Evolutionary conservation across 2,797 vertebrate species (phyloP).

Genomic region (Mionectes olivaceus): DNA sequence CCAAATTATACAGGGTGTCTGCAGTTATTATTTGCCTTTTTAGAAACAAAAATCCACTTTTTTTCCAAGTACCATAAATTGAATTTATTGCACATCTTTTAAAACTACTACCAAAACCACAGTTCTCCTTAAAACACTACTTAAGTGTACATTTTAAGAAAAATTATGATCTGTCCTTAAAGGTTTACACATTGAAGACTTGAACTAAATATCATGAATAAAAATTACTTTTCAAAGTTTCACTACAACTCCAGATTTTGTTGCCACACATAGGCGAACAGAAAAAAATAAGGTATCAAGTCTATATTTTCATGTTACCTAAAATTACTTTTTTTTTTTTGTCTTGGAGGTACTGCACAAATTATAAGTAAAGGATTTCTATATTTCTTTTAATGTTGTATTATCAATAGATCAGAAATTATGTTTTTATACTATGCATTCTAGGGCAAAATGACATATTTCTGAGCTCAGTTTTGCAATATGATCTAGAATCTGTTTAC

Average conservation of each 20-base stretch:
- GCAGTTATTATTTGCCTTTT: slow-evolving; percentile 50
- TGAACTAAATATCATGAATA: not conserved
- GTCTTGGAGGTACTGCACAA: not conserved
- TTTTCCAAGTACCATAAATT: slow-evolving; percentile 26
- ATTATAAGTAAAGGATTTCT: not conserved
- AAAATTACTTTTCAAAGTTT: not conserved
- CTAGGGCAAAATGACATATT: not conserved
- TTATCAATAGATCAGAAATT: not conserved
- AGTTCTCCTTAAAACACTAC: not conserved
- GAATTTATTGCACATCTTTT: not conserved
- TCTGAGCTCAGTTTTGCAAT: not conserved
- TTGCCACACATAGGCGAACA: rapidly evolving
- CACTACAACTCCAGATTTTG: not conserved
- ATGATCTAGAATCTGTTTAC: not conserved
- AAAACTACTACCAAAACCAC: not conserved
- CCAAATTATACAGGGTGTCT: not conserved
- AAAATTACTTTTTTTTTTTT: not conserved
- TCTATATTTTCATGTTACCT: not conserved
- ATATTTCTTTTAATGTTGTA: not conserved
- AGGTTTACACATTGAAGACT: not conserved
- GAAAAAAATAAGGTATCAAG: not conserved
- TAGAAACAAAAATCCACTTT: not conserved
- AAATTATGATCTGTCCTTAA: not conserved
- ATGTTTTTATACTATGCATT: not conserved
- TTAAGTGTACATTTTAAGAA: not conserved